Conservation (phyloP, 2,888 invertebrate genomes). For the Napeogenes inachia region DNA sequence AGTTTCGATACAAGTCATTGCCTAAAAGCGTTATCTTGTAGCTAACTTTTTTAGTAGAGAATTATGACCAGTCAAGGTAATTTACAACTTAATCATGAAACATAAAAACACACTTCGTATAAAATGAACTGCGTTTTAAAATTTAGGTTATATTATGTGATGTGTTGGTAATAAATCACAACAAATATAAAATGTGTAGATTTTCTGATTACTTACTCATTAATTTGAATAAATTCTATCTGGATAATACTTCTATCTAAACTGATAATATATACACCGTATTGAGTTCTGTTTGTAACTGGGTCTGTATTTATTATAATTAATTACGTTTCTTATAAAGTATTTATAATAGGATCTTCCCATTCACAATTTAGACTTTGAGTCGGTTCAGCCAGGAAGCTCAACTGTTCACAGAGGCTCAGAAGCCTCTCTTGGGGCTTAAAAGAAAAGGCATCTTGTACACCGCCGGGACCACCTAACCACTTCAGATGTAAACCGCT, state of each 20-base stretch:
- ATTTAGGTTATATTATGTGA: constrained; percentile 24
- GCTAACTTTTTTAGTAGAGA: constrained; percentile 50
- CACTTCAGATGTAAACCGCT: too few species aligned
- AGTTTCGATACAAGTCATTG: constrained; percentile 56
- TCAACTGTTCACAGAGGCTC: not conserved
- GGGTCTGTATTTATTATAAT: not conserved
- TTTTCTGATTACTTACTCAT: too few species aligned
- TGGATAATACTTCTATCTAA: too few species aligned
- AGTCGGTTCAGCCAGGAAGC: constrained; percentile 7
- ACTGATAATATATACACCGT: too few species aligned
- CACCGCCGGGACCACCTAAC: too few species aligned
- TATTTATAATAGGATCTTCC: too few species aligned
- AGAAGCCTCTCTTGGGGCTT: too few species aligned
- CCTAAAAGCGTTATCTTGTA: constrained; percentile 73
- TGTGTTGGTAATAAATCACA: constrained; percentile 22
- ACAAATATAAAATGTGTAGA: constrained; percentile 12
- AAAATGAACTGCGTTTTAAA: constrained; percentile 1
- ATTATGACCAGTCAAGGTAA: constrained; percentile 64
- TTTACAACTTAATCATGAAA: constrained; percentile 48
- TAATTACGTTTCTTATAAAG: not conserved
- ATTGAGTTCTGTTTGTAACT: too few species aligned
- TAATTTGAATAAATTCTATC: too few species aligned
- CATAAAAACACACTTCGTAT: constrained; percentile 17
- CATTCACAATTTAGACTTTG: too few species aligned
- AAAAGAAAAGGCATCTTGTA: too few species aligned